Percentiles rank a stretch among this genome's conserved stretches.
Conservation (phyloP, 2,888 invertebrate genomes). For the Drosophila neoperkinsi region DNA sequence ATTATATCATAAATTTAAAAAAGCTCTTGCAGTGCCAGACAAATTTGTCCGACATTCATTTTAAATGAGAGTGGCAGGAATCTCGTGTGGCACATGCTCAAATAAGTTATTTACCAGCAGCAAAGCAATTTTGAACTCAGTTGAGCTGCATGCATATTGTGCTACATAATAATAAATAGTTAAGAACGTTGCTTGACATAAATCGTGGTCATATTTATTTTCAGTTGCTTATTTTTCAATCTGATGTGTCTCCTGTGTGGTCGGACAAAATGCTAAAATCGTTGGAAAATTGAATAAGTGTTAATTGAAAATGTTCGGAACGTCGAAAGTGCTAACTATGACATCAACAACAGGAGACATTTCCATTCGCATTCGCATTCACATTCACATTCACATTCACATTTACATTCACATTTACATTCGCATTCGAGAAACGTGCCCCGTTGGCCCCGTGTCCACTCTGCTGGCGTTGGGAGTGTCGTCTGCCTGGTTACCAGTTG, state of each 20-base stretch:
- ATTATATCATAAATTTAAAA: background rate
- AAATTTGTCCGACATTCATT: background rate
- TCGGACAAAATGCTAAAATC: slow-evolving; percentile 60
- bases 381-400: slow-evolving; percentile 2
- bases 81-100: background rate
- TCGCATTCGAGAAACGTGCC: slow-evolving; percentile 29
- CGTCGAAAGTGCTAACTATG: slow-evolving; percentile 47
- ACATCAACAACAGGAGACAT: slow-evolving; percentile 47
- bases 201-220: slow-evolving; percentile 9
- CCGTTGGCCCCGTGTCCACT: slow-evolving; percentile 33
- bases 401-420: slow-evolving; percentile 10
- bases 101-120: background rate
- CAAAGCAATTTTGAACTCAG: background rate
- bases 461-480: slow-evolving; percentile 11
- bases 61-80: slow-evolving; percentile 1
- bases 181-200: slow-evolving; percentile 5
- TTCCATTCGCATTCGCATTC: slow-evolving; percentile 14
- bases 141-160: background rate
- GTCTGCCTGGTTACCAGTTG: slow-evolving; percentile 17
- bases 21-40: background rate
- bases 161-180: slow-evolving; percentile 4
- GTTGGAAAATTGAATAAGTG: slow-evolving; percentile 67
- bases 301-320: slow-evolving; percentile 60
- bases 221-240: slow-evolving; percentile 30
- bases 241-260: slow-evolving; percentile 19